Evolutionary conservation across 2,888 invertebrate species (phyloP).

Genomic region (Linnaemya vulpina): DNA sequence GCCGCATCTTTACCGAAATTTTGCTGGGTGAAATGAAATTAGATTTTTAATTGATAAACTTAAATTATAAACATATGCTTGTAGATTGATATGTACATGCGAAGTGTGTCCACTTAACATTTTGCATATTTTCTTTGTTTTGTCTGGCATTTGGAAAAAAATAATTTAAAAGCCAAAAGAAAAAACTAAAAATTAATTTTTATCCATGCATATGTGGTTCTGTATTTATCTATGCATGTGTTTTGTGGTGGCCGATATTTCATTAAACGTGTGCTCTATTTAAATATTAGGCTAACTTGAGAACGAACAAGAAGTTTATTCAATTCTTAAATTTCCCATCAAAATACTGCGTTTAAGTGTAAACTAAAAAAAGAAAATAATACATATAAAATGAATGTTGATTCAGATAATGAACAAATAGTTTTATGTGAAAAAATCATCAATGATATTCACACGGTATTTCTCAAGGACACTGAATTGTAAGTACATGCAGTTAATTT

Average conservation of each 20-base stretch:
- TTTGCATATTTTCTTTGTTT: slow-evolving; percentile 24
- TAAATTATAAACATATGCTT: background rate
- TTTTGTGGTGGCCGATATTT: slow-evolving; percentile 37
- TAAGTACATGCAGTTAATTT: slow-evolving; percentile 84
- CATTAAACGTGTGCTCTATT: slow-evolving; percentile 21
- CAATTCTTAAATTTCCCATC: background rate
- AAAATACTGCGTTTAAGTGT: background rate
- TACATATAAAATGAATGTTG: slow-evolving; percentile 44
- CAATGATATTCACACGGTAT: slow-evolving; percentile 88
- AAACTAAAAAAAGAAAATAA: background rate
- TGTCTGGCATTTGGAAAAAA: slow-evolving; percentile 10
- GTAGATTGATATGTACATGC: background rate
- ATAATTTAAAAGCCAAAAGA: slow-evolving; percentile 15
- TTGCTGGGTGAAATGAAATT: background rate
- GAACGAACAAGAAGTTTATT: background rate
- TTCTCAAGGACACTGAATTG: slow-evolving; percentile 90
- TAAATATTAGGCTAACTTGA: slow-evolving; percentile 36
- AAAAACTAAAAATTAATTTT: slow-evolving; percentile 15
- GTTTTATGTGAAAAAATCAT: slow-evolving; percentile 92
- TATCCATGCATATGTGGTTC: too few relatives aligned
- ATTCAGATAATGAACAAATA: slow-evolving; percentile 85
- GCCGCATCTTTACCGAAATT: slow-evolving; percentile 8
- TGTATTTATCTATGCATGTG: background rate
- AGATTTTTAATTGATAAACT: slow-evolving; percentile 1
- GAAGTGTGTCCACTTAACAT: slow-evolving; percentile 13